phyloP scores from a whole-genome alignment of 2,888 invertebrate genomes.

The Endomychus coccineus region DNA sequence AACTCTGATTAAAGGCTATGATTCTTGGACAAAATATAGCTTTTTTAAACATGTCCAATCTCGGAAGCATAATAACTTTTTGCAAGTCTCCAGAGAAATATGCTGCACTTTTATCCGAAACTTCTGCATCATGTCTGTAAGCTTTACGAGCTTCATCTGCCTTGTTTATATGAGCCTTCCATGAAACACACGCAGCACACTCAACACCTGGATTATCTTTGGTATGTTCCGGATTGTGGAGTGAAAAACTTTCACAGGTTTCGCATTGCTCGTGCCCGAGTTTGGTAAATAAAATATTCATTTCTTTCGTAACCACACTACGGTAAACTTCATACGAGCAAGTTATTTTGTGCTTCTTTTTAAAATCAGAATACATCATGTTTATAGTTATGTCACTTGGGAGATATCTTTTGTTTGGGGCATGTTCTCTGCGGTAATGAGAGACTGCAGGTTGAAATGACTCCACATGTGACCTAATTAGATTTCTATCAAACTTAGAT shows the following conservation, averaged over 20 bases:
- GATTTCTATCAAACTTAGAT: neutral
- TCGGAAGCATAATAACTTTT: conserved; percentile 21
- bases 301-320: neutral
- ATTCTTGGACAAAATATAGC: conserved; percentile 21
- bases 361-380: conserved; percentile 10
- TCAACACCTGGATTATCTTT: neutral
- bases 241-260: conserved; percentile 1
- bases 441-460: conserved; percentile 7
- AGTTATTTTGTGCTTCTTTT: neutral
- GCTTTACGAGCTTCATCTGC: neutral
- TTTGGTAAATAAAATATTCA: conserved; percentile 11
- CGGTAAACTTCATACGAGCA: conserved; percentile 11
- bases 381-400: conserved; percentile 9
- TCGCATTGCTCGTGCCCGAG: conserved; percentile 10
- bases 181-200: conserved; percentile 4
- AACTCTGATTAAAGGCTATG: conserved; percentile 24
- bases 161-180: neutral
- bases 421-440: conserved; percentile 10
- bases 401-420: conserved; percentile 8
- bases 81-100: conserved; percentile 4
- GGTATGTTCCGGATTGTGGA: conserved; percentile 4
- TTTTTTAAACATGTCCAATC: conserved; percentile 21
- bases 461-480: conserved; percentile 8
- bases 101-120: neutral
- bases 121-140: neutral